Evolutionary conservation across 2,113 vertebrate species (phyloP).

Genomic region (Columbina picui): DNA sequence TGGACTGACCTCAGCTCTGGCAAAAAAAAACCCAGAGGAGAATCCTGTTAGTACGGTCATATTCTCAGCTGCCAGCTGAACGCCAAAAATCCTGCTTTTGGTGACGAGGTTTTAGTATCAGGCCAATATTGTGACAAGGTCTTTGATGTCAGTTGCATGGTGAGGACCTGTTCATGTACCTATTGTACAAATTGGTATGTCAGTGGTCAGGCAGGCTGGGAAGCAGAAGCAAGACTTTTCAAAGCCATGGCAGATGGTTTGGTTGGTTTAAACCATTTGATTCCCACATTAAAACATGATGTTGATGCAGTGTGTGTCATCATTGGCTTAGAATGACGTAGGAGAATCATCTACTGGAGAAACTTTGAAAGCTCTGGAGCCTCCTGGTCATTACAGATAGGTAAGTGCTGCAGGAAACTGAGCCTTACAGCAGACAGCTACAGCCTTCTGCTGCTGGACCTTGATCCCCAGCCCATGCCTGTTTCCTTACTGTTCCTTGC

Average conservation of each 20-base stretch:
- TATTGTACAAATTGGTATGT: background rate
- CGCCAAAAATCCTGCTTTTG: background rate
- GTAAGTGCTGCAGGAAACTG: background rate
- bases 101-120: background rate
- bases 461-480: background rate
- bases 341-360: background rate
- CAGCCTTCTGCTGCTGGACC: background rate
- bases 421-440: background rate
- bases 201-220: background rate
- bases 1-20: background rate
- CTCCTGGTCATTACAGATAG: background rate
- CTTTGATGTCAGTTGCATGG: background rate
- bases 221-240: background rate
- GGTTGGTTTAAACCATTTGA: background rate
- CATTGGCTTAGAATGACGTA: background rate
- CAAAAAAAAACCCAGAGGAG: background rate
- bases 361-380: background rate
- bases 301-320: background rate
- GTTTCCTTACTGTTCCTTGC: fast-evolving
- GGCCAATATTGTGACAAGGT: background rate
- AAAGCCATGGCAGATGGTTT: background rate
- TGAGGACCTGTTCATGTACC: background rate
- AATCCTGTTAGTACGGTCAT: slow-evolving; percentile 10
- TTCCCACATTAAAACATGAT: background rate
- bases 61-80: background rate